Evolutionary conservation across 2,113 vertebrate species (phyloP).

Genomic region (Peucedramus taeniatus): DNA sequence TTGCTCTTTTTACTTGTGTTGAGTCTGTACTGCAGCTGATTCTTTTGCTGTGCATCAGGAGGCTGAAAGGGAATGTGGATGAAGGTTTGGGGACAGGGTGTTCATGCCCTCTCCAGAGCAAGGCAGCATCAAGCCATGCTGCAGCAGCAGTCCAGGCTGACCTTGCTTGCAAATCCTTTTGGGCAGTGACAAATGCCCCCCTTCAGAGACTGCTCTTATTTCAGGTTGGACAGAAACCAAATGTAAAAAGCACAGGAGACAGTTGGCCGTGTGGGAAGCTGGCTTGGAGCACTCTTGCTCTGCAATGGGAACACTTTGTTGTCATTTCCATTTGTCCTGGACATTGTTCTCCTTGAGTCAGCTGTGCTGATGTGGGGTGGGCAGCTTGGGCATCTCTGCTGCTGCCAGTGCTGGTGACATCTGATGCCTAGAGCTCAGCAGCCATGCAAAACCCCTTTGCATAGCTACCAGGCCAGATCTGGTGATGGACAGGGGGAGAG

Average conservation of each 20-base stretch:
- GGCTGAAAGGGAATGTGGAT: fast-evolving
- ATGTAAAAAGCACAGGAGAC: background rate
- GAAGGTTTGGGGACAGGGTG: background rate
- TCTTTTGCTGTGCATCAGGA: background rate
- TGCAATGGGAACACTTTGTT: background rate
- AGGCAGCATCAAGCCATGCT: fast-evolving
- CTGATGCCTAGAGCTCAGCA: fast-evolving
- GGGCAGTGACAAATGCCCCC: background rate
- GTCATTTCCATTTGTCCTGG: background rate
- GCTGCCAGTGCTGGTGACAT: fast-evolving
- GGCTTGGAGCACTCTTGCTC: background rate
- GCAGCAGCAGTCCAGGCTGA: fast-evolving
- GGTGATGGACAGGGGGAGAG: background rate
- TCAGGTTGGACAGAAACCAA: background rate
- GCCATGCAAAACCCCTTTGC: background rate
- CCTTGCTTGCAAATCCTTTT: background rate
- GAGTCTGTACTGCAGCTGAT: background rate
- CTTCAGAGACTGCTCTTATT: background rate
- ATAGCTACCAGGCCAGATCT: fast-evolving
- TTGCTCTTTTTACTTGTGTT: background rate
- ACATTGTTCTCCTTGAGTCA: background rate
- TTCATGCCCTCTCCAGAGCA: background rate
- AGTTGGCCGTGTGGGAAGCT: background rate
- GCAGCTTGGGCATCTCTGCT: background rate
- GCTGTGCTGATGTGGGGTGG: fast-evolving